Evolutionary conservation across 2,113 vertebrate genomes (phyloP).

Genomic region (Rutilus rutilus): DNA sequence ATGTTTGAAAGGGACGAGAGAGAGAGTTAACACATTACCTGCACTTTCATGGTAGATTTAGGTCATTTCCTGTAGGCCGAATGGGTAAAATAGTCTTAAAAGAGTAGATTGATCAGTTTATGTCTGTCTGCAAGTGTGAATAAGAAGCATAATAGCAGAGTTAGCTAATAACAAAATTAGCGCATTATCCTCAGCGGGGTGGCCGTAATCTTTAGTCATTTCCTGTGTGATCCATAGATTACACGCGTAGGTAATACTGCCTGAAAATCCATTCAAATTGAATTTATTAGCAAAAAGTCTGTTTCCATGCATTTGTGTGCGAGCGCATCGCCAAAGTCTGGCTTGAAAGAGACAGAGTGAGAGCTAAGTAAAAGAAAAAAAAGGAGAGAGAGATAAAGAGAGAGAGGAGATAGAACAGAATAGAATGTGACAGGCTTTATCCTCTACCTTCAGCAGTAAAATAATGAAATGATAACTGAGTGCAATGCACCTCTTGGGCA

Average conservation of each 20-base stretch:
- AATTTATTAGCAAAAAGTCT: background rate
- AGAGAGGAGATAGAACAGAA: conserved; percentile 26
- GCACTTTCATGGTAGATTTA: background rate
- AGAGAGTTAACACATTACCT: background rate
- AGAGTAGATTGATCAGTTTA: background rate
- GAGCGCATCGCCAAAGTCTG: conserved; percentile 11
- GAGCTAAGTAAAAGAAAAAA: background rate
- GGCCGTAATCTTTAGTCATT: conserved; percentile 13
- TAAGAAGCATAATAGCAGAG: background rate
- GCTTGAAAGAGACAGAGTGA: background rate
- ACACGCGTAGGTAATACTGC: background rate
- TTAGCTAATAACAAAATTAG: background rate
- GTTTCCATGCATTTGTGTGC: conserved; percentile 18
- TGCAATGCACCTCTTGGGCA: conserved; percentile 35
- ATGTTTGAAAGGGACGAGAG: background rate
- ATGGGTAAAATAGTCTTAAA: background rate
- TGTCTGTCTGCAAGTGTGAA: conserved; percentile 1
- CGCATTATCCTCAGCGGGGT: background rate
- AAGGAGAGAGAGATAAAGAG: conserved; percentile 2
- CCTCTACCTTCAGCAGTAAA: conserved; percentile 21
- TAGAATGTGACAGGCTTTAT: conserved; percentile 22
- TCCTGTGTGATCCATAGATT: conserved; percentile 5
- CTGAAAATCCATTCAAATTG: conserved; percentile 21
- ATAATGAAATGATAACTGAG: conserved; percentile 50
- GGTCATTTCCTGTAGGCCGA: background rate